phyloP scores from a whole-genome alignment of 2,888 invertebrate species.

The Eulithis testata region DNA sequence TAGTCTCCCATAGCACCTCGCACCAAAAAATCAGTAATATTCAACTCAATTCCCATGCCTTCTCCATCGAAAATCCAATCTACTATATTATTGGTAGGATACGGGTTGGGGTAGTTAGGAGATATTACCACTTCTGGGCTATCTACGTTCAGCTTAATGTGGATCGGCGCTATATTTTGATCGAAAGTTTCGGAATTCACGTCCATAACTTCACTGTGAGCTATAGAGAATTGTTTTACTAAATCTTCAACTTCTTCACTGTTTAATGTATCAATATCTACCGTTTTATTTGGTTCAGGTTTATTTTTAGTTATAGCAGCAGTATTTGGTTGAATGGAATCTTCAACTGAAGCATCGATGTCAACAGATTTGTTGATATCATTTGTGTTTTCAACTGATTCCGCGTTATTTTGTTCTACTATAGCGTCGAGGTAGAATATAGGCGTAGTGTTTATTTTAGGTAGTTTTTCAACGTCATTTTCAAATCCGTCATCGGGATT shows the following conservation, averaged over 20 bases:
- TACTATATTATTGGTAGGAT: conserved; percentile 60
- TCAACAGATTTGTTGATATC: conserved; percentile 22
- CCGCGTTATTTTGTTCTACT: conserved; percentile 36
- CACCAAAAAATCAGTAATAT: conserved; percentile 67
- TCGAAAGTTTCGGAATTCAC: conserved; percentile 47
- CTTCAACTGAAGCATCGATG: conserved; percentile 28
- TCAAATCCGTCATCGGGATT: conserved; percentile 38
- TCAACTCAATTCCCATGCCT: conserved; percentile 74
- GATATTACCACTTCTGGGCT: conserved; percentile 59
- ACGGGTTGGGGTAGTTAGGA: conserved; percentile 61
- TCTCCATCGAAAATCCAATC: conserved; percentile 73
- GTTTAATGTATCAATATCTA: conserved; percentile 47
- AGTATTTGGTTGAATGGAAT: background rate
- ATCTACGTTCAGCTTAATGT: conserved; percentile 55
- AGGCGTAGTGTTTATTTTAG: conserved; percentile 22
- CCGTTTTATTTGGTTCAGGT: conserved; percentile 4
- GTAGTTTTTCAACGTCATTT: conserved; percentile 29
- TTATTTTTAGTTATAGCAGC: background rate
- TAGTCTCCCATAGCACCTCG: conserved; percentile 69
- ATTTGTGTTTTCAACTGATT: conserved; percentile 19
- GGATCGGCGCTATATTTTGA: conserved; percentile 48
- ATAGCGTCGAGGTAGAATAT: conserved; percentile 57
- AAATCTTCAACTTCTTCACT: conserved; percentile 52
- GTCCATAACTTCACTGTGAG: conserved; percentile 52
- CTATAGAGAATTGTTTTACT: conserved; percentile 52